phyloP scores from a whole-genome alignment of 1,140 invertebrate genomes.

The Semibalanus balanoides region DNA sequence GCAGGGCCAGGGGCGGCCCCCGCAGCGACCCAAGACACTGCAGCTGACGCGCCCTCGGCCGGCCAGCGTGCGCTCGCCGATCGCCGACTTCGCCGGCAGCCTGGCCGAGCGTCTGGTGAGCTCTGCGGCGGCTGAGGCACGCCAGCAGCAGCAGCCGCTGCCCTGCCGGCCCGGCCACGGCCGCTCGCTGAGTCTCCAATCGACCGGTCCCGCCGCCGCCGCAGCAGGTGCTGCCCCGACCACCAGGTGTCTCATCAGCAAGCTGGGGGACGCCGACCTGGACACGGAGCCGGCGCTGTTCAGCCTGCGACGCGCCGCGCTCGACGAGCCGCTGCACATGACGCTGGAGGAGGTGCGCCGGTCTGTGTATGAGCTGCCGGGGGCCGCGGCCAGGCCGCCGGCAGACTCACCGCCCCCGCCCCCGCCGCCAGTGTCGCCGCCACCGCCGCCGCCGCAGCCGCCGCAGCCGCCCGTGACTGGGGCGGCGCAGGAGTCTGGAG shows the following conservation, averaged over 20 bases:
- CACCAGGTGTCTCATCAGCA: background rate
- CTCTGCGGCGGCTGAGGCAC: background rate
- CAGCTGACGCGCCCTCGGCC: background rate
- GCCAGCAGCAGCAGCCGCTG: background rate
- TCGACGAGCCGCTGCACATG: constrained; percentile 59
- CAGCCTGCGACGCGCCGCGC: background rate
- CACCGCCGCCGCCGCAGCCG: constrained; percentile 8
- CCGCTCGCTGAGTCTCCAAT: background rate
- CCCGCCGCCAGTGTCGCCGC: no score
- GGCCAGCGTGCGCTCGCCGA: background rate
- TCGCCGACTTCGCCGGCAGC: background rate
- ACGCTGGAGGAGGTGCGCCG: constrained; percentile 68
- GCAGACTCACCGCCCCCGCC: constrained; percentile 15
- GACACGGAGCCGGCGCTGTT: background rate
- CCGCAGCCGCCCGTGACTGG: background rate
- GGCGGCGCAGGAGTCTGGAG: constrained; percentile 7
- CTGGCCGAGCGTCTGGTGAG: background rate
- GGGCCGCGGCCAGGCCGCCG: background rate
- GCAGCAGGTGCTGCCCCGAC: background rate
- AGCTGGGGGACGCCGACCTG: background rate
- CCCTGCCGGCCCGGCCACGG: background rate
- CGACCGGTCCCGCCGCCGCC: no score
- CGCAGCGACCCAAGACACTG: background rate
- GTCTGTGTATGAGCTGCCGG: constrained; percentile 40
- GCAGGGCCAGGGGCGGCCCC: no score